Base-by-base conservation (phyloP, 2,797 vertebrate species). In the Lepus oiostolus region DNA sequence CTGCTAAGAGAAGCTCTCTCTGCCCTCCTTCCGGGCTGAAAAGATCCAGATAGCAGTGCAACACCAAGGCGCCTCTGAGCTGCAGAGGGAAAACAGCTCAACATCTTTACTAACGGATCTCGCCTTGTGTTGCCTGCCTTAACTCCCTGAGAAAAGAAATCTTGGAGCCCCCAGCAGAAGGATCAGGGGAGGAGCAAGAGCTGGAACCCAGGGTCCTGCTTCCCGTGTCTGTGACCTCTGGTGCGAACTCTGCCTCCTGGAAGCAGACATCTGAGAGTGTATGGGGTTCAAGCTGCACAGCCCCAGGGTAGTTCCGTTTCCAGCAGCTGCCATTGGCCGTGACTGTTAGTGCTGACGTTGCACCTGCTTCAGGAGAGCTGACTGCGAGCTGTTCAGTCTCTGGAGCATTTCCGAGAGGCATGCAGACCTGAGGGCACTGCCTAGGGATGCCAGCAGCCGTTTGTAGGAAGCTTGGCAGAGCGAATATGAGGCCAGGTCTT, bases 381-480 rank as follows among this genome's bases (percentile, higher is more conserved):
- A 52, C 63, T n/a, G 8, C 30, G 54, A 12, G 52, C 72, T 68
- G 0, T 47, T 28, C 4, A 80, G 42, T 54, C 35, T 58, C 24
- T 4, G 24, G 72, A 30, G 85, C 21, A 5, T 42, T 67, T 65
- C 35, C 19, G 68, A 81, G 60, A 0, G 4, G 8, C 35, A 47
- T 70, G 77, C 71, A 71, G 74, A 11, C 60, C 76, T 83, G 17
- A 1, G 50, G n/a, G 52, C 7, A 30, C 16, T 14, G 32, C 6
- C 13, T 35, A 63, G 42, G 14, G 52, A 19, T 2, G 2, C 54
- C 54, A 58, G 22, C 0, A 0, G 72, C 42, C 65, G 32, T 91
- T 89, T 76, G 81, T 85, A 50, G 88, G 93, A 87, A 90, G 63
- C 14, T 85, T 21, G 62, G 38, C 42, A 17, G 60, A 50, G 24